phyloP scores from a whole-genome alignment of 2,797 vertebrate genomes.

The Loriculus beryllinus region DNA sequence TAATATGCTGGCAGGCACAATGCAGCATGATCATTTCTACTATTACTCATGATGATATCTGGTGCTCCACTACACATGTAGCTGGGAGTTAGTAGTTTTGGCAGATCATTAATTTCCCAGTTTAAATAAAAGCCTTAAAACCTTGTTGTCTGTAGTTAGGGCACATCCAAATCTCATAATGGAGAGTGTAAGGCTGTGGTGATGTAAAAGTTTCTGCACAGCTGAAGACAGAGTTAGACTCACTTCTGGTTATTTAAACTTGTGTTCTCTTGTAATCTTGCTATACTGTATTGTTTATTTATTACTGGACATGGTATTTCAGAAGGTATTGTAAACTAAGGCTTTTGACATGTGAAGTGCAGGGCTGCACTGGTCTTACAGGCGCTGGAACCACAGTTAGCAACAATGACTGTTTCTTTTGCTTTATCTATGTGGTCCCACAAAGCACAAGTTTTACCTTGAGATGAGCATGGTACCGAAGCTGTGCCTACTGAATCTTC shows the following conservation, averaged over 20 bases:
- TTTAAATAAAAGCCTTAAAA: slow-evolving; percentile 68
- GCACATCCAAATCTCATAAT: slow-evolving; percentile 4
- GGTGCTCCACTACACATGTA: slow-evolving; percentile 45
- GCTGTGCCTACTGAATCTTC: neutral
- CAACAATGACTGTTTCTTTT: neutral
- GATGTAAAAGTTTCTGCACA: neutral
- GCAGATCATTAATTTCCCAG: slow-evolving; percentile 58
- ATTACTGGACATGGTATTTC: neutral
- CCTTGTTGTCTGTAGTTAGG: slow-evolving; percentile 37
- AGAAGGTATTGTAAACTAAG: neutral
- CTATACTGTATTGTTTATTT: neutral
- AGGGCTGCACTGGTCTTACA: neutral
- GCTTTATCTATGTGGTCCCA: neutral
- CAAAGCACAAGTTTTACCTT: neutral
- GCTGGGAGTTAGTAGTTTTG: slow-evolving; percentile 57
- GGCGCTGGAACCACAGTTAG: neutral
- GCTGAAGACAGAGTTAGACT: neutral
- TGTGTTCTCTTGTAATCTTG: neutral
- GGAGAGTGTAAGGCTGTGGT: neutral
- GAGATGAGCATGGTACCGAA: neutral
- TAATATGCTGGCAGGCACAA: slow-evolving; percentile 52
- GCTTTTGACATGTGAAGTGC: neutral
- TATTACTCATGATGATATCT: slow-evolving; percentile 59
- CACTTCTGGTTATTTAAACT: neutral
- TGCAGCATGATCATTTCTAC: slow-evolving; percentile 60